phyloP scores from a whole-genome alignment of 2,797 vertebrate species.

The Pantherophis alleghaniensis region DNA sequence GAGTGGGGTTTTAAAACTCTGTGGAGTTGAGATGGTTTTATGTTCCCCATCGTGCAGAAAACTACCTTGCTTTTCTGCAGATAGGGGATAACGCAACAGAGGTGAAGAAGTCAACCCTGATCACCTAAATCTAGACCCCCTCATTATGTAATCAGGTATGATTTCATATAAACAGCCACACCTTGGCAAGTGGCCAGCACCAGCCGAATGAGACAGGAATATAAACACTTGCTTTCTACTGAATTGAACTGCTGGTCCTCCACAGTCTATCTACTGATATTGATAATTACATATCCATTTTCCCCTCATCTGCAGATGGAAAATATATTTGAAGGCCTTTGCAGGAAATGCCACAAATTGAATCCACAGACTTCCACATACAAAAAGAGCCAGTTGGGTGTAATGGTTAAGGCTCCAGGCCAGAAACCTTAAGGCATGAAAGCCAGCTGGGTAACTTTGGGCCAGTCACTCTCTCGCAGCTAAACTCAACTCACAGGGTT shows the following conservation, averaged over 20 bases:
- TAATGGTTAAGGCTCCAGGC: not conserved
- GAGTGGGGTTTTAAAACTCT: not conserved
- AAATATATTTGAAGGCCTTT: not conserved
- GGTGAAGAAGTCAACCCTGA: not conserved
- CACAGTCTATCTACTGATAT: not conserved
- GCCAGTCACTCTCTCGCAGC: not conserved
- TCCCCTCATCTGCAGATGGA: not conserved
- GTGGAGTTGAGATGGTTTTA: not conserved
- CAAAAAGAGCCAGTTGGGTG: not conserved
- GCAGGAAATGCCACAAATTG: not conserved
- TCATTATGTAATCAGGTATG: not conserved
- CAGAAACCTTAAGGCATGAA: no score
- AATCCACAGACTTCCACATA: not conserved
- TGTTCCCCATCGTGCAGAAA: not conserved
- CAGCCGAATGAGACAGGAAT: not conserved
- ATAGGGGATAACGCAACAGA: not conserved
- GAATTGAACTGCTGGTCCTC: not conserved
- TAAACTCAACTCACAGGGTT: not conserved
- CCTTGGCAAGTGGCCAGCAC: not conserved
- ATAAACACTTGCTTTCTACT: not conserved
- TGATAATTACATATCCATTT: not conserved
- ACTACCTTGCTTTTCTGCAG: not conserved
- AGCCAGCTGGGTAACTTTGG: not conserved
- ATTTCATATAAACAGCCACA: slow-evolving; percentile 1
- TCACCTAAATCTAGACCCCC: not conserved